phyloP scores from a whole-genome alignment of 2,888 invertebrate genomes.

The Andricus curvator region DNA sequence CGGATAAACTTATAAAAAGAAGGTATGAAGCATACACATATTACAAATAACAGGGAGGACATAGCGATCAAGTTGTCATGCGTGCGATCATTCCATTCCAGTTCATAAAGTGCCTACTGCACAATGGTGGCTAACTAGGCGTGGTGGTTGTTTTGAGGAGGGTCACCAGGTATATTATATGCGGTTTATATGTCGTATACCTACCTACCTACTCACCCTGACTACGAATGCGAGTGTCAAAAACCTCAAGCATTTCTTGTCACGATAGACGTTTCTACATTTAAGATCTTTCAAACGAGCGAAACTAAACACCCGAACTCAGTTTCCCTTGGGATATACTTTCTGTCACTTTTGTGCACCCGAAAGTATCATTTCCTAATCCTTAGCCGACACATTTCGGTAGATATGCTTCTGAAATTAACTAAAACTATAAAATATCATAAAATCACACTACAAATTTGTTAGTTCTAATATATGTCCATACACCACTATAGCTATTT shows the following conservation, averaged over 20 bases:
- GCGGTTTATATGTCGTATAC: slow-evolving; percentile 56
- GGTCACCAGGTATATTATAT: slow-evolving; percentile 70
- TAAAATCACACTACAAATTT: not conserved
- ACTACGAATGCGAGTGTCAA: slow-evolving; percentile 64
- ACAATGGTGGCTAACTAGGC: slow-evolving; percentile 75
- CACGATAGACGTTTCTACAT: slow-evolving; percentile 57
- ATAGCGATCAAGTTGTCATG: slow-evolving; percentile 52
- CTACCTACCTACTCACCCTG: slow-evolving; percentile 58
- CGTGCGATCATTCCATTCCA: slow-evolving; percentile 46
- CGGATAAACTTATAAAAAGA: slow-evolving; percentile 37
- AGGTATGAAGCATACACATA: slow-evolving; percentile 43
- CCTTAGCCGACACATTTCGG: not conserved
- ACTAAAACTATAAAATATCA: not conserved
- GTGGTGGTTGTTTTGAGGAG: slow-evolving; percentile 72
- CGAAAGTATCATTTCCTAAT: not conserved
- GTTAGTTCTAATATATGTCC: not conserved
- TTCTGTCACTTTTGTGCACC: slow-evolving; percentile 2
- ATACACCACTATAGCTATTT: too few relatives aligned
- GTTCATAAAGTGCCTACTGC: slow-evolving; percentile 54
- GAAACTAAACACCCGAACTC: slow-evolving; percentile 47
- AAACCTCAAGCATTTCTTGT: slow-evolving; percentile 63
- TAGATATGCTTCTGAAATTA: not conserved
- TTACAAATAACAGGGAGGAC: slow-evolving; percentile 26
- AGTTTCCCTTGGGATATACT: slow-evolving; percentile 29
- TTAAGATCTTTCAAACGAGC: slow-evolving; percentile 52